Evolutionary conservation across 2,797 vertebrate species (phyloP).

Genomic region (Sciaenops ocellatus): DNA sequence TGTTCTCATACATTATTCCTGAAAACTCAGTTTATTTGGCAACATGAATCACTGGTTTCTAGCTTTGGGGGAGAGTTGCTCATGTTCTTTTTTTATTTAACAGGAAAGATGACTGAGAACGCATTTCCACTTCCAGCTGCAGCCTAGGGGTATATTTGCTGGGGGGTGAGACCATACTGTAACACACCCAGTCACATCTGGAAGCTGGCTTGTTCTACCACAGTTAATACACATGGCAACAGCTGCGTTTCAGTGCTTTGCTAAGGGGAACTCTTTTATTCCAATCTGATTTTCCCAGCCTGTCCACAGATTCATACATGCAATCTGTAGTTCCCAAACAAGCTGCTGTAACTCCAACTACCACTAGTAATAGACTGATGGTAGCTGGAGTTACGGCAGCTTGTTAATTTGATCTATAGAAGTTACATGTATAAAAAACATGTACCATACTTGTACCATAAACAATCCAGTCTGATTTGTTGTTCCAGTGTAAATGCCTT

Average conservation of each 20-base stretch:
- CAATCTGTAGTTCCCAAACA: not conserved
- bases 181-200: constrained; percentile 52
- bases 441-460: constrained; percentile 3
- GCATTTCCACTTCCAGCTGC: constrained; percentile 35
- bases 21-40: constrained; percentile 35
- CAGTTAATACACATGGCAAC: constrained; percentile 22
- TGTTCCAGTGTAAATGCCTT: constrained; percentile 36
- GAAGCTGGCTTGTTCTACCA: constrained; percentile 32
- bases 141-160: constrained; percentile 26
- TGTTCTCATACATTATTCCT: constrained; percentile 32
- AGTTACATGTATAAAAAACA: not conserved
- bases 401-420: not conserved
- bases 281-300: not conserved
- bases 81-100: constrained; percentile 39
- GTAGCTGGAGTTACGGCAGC: not conserved
- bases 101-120: constrained; percentile 38
- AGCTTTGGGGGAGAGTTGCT: constrained; percentile 32
- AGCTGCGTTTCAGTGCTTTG: constrained; percentile 33
- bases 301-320: constrained; percentile 6
- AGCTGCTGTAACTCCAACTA: not conserved
- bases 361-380: not conserved
- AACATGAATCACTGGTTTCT: constrained; percentile 50
- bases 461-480: constrained; percentile 31
- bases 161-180: constrained; percentile 24
- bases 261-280: constrained; percentile 29